Evolutionary conservation across 2,888 invertebrate species (phyloP), one percentile per base, ranked within the genome.

Genomic region (Myopa tessellatipennis): DNA sequence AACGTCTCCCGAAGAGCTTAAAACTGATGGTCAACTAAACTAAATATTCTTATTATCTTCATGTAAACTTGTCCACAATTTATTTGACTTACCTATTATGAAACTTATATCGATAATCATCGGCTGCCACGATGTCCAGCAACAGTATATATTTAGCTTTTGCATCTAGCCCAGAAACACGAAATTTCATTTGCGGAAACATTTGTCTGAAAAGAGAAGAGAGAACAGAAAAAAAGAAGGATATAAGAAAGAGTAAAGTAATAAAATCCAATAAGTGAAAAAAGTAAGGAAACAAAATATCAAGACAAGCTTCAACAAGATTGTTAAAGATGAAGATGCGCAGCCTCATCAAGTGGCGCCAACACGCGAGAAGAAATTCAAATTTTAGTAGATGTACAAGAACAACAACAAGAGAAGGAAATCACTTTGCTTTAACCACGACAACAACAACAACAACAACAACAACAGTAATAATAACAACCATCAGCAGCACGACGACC

Each of bases 101-200:
- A 92, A 97, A 97, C 91, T 97, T 97, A 93, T 97, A 97, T 91
- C 97, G 93, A 93, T 98, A 98, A 92, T 99, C 98, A 91, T 99
- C 99, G 82, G 98, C 98, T 71, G 98, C 98, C 85, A 98, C 98
- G 90, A 99, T 98, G 93, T 99, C 99, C 95, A 99, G 93, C 87
- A 99, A 93, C 82, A 99, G 93, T 90, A 98, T 98, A 93, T 99
- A 99, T 92, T 99, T 99, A 89, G 98, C 96, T 91, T 98, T 97
- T 90, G 98, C 95, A 92, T 99, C 98, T 91, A 99, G 92, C 86
- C 99, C 99, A 89, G 96, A 96, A 87, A 99, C 96, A 89, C 98
- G 95, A 91, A 98, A 98, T 93, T 98, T 98, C 95, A 96, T 98
- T 92, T 99, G 98, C 88, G 99, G 99, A 91, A 99, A 99, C 97